These are phyloP conservation scores for Oreochromis niloticus DNA, from an alignment of 2,113 vertebrate species.

Conservation along the genomic window DNA sequence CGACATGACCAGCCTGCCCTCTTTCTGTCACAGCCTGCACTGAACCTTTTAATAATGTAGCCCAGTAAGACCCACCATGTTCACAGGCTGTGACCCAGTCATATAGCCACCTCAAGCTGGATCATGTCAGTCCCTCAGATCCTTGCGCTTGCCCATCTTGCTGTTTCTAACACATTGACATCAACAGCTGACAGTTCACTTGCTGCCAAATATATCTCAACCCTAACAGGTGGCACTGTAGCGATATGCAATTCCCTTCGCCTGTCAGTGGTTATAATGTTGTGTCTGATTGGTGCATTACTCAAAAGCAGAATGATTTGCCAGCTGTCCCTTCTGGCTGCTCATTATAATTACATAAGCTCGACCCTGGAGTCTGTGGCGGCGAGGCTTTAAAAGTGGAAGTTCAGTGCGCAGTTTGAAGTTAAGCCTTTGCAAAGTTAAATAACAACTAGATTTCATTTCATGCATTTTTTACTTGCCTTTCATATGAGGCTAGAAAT, in stretches of 20 bases:
- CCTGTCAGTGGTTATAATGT: background rate
- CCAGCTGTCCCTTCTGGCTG: background rate
- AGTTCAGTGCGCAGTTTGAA: background rate
- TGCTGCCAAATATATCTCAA: background rate
- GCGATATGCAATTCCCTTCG: background rate
- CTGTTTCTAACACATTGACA: background rate
- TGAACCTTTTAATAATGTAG: background rate
- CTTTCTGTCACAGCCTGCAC: background rate
- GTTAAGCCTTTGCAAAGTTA: background rate
- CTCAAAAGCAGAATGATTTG: background rate
- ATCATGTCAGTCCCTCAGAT: background rate
- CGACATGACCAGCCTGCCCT: background rate
- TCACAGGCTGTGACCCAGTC: background rate
- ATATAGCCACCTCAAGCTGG: background rate
- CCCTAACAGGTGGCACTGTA: background rate
- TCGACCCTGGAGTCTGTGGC: background rate
- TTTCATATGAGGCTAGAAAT: background rate
- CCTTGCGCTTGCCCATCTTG: background rate
- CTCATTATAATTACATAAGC: background rate
- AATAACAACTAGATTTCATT: background rate
- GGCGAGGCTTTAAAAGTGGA: background rate
- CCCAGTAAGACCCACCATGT: background rate
- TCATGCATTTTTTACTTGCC: accelerated
- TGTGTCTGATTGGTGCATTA: background rate
- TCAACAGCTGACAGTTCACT: background rate